Evolutionary conservation across 2,797 vertebrate genomes (phyloP), one percentile per base, ranked within the genome.

Genomic region (Eremophila alpestris): DNA sequence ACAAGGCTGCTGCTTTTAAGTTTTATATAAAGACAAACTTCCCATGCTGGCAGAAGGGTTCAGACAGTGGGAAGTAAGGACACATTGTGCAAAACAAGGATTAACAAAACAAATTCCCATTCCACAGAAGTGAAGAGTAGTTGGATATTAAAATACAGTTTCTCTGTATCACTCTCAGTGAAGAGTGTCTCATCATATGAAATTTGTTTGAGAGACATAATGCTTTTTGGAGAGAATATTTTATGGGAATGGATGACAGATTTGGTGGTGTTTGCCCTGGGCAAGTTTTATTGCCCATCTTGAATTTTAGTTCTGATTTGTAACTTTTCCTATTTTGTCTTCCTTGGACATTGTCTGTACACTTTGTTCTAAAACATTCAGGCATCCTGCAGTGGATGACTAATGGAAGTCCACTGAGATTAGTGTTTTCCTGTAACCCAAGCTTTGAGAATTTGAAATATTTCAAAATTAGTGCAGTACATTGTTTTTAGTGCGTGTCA

Each of bases 361-460:
- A 49, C 51, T 88, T 90, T 48, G 63, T 94, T 91, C 83, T 86
- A 40, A 94, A 83, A 70, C 32, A 78, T 62, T 59, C 51, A 83
- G 51, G 48, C 76, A 34, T 90, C 83, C 58, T 83, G 73, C 32
- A 52, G 49, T 23, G 29, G 29, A 85, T 94, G 87, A 86, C 79
- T 93, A 81, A 94, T 34, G 49, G 27, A 81, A 78, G 51, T 81
- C 76, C 74, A 65, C 36, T 48, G 91, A 86, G 85, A 91, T 82
- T 56, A 70, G 29, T 78, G 26, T 69, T 94, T 94, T 94, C 59
- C 76, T 83, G 48, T 81, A 86, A 75, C 26, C 54, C 32, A 67
- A 36, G 59, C 46, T 76, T 19, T 69, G 76, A 79, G 62, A 91
- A 68, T 94, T 79, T 67, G 29, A 29, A 93, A 51, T 69, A 48